These are phyloP conservation scores for Meandrusa payeni DNA, from an alignment of 2,888 invertebrate species.

Conservation along the genomic window DNA sequence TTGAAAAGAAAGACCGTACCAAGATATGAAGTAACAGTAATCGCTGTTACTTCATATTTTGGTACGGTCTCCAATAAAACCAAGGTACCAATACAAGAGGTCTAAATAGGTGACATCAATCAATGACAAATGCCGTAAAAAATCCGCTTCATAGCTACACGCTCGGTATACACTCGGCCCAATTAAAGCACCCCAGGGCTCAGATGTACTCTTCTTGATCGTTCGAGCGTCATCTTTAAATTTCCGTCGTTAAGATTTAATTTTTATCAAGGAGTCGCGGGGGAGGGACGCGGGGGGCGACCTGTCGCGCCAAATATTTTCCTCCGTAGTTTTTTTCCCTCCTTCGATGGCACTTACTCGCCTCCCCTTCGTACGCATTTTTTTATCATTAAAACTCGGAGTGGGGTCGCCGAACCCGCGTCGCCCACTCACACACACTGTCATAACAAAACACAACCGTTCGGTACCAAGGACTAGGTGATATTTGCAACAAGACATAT, in stretches of 20 bases:
- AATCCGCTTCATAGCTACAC: conserved; percentile 39
- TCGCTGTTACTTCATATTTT: too few species aligned
- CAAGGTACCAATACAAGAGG: conserved; percentile 7
- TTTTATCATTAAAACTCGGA: conserved; percentile 80
- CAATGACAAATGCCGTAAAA: conserved; percentile 37
- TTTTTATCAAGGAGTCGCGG: conserved; percentile 65
- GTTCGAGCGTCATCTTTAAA: conserved; percentile 80
- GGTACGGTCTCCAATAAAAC: too few species aligned
- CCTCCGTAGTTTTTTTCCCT: conserved; percentile 79
- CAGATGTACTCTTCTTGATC: conserved; percentile 81
- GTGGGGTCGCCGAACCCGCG: conserved; percentile 78
- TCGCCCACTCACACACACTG: conserved; percentile 72
- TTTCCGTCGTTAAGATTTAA: conserved; percentile 82
- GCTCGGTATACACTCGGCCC: conserved; percentile 60
- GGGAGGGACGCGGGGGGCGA: conserved; percentile 53
- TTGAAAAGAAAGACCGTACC: too few species aligned
- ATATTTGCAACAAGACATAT: conserved; percentile 58
- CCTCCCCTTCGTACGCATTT: conserved; percentile 78
- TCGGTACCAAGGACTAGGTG: conserved; percentile 44
- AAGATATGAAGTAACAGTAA: too few species aligned
- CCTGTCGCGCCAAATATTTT: conserved; percentile 82
- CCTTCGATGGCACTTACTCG: conserved; percentile 78
- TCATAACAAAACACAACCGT: conserved; percentile 78
- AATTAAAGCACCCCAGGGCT: conserved; percentile 75
- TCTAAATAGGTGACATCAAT: conserved; percentile 33